These are phyloP conservation scores for Chrysina gloriosa DNA, from an alignment of 2,888 invertebrate species.

Conservation along the genomic window DNA sequence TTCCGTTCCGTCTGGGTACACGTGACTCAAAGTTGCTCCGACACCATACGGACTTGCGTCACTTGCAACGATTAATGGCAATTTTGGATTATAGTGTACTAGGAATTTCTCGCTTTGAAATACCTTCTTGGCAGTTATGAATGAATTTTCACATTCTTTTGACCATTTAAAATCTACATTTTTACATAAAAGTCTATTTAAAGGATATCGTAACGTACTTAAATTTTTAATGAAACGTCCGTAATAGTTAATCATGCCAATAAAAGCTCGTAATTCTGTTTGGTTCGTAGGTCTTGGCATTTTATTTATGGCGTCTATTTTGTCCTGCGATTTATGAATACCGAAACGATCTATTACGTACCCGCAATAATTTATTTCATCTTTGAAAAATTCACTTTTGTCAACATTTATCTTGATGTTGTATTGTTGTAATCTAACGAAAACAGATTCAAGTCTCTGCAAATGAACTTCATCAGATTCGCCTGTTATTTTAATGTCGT, in stretches of 20 bases:
- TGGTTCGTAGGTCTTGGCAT: constrained; percentile 41
- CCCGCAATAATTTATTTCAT: constrained; percentile 54
- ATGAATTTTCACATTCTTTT: too few species aligned
- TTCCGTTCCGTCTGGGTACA: constrained; percentile 56
- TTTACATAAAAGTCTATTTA: constrained; percentile 53
- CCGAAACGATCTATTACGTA: constrained; percentile 55
- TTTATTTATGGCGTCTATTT: constrained; percentile 55
- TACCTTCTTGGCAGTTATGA: too few species aligned
- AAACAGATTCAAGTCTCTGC: constrained; percentile 49
- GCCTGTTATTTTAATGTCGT: constrained; percentile 49
- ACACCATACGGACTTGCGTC: too few species aligned
- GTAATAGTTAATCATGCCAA: constrained; percentile 58
- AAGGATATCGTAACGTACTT: constrained; percentile 51
- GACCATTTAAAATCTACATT: constrained; percentile 51
- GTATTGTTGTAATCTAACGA: constrained; percentile 48
- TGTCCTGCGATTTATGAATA: constrained; percentile 54
- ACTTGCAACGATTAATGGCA: too few species aligned
- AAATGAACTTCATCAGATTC: constrained; percentile 49
- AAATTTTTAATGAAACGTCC: constrained; percentile 55
- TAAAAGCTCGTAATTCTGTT: constrained; percentile 47
- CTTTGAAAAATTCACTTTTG: constrained; percentile 53
- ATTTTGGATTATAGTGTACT: too few species aligned
- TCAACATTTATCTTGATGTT: constrained; percentile 52
- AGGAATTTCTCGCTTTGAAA: too few species aligned
- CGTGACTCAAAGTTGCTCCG: constrained; percentile 48